A percentile compares a stretch with the other conserved stretches of the same genome.
These are phyloP conservation scores for Torymus tubicola DNA, from an alignment of 2,888 invertebrate genomes.

Conservation along the genomic window DNA sequence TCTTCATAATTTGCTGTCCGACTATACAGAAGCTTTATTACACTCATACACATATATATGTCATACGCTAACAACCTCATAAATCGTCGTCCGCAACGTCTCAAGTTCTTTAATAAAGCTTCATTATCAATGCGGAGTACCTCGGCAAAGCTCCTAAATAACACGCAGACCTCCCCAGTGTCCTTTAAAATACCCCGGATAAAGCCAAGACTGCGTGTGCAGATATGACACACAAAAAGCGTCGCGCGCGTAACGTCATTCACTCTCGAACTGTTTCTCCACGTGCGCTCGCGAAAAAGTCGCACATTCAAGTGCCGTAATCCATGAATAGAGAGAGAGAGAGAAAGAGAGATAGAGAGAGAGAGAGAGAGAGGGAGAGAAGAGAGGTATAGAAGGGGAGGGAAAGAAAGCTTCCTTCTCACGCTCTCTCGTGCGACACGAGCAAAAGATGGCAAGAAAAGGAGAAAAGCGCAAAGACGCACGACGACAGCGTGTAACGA, in stretches of 20 bases:
- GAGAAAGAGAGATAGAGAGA: conserved; percentile 3
- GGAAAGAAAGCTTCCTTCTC: neutral
- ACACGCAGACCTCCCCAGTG: conserved; percentile 42
- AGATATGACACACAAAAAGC: conserved; percentile 2
- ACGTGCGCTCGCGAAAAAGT: neutral
- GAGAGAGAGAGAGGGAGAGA: neutral
- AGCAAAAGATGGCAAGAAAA: neutral
- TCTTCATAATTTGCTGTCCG: too few relatives aligned
- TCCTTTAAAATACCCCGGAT: neutral
- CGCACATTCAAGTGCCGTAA: conserved; percentile 7
- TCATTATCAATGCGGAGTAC: neutral
- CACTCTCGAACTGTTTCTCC: conserved; percentile 5
- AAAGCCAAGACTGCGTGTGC: too few relatives aligned
- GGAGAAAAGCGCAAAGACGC: conserved; percentile 14
- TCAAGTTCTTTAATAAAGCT: neutral
- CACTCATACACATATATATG: too few relatives aligned
- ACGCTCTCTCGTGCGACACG: conserved; percentile 1
- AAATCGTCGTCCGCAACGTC: neutral
- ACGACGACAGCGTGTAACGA: neutral
- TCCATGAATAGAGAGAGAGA: conserved; percentile 14
- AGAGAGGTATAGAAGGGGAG: neutral
- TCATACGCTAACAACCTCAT: neutral
- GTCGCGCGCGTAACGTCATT: neutral
- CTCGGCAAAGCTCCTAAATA: conserved; percentile 16
- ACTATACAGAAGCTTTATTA: too few relatives aligned